These are phyloP conservation scores for Nymphalis c-album DNA, from an alignment of 2,888 invertebrate genomes.

Conservation along the genomic window DNA sequence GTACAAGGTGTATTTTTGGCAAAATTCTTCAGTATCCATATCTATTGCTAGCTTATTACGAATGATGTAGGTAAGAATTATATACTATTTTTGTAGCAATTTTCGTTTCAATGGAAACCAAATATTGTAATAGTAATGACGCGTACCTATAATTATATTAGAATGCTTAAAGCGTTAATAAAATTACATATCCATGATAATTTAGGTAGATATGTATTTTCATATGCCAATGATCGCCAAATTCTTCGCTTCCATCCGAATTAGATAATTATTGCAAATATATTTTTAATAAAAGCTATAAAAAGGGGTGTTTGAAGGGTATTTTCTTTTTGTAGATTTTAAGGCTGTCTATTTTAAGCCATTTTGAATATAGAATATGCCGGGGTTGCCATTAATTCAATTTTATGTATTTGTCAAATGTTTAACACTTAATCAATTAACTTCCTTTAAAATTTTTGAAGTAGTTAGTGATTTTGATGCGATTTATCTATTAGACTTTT, in stretches of 20 bases:
- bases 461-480: too few species aligned
- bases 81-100: slow-evolving; percentile 30
- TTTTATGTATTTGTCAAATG: too few species aligned
- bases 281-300: slow-evolving; percentile 10
- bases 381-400: too few species aligned
- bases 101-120: slow-evolving; percentile 26
- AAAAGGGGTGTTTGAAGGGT: neutral
- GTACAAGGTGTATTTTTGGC: neutral
- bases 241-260: slow-evolving; percentile 42
- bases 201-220: slow-evolving; percentile 29
- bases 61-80: slow-evolving; percentile 23
- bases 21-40: slow-evolving; percentile 21
- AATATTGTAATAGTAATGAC: slow-evolving; percentile 20
- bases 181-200: slow-evolving; percentile 30
- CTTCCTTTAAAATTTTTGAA: too few species aligned
- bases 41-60: slow-evolving; percentile 8
- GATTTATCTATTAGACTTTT: too few species aligned
- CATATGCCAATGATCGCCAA: slow-evolving; percentile 38
- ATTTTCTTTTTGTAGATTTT: too few species aligned
- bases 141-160: slow-evolving; percentile 17
- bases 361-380: too few species aligned
- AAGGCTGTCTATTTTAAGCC: too few species aligned
- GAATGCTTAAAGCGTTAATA: slow-evolving; percentile 17
- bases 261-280: slow-evolving; percentile 31
- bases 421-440: too few species aligned